These are phyloP conservation scores for Drosophila birchii DNA, from an alignment of 2,888 invertebrate genomes.

Conservation along the genomic window DNA sequence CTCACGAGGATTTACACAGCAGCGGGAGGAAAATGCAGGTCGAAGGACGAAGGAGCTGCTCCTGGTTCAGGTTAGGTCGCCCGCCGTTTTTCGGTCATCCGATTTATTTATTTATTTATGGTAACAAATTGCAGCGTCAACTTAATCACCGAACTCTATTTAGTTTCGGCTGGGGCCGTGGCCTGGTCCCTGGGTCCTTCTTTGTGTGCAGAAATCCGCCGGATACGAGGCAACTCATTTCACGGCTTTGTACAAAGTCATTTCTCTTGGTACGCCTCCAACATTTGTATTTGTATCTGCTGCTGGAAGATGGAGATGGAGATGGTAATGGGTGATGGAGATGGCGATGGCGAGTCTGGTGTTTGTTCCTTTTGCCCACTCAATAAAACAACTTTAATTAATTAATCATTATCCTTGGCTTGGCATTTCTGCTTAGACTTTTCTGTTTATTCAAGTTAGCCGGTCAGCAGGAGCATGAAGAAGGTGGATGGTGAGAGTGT, in stretches of 20 bases:
- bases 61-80: constrained; percentile 26
- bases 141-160: constrained; percentile 77
- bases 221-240: constrained; percentile 55
- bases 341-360: background rate
- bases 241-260: constrained; percentile 62
- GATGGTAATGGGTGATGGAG: background rate
- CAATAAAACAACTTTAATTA: constrained; percentile 76
- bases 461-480: constrained; percentile 3
- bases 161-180: constrained; percentile 50
- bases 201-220: constrained; percentile 26
- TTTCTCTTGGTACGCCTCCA: constrained; percentile 53
- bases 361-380: constrained; percentile 7
- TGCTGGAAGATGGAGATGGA: background rate
- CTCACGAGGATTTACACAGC: constrained; percentile 21
- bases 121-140: constrained; percentile 78
- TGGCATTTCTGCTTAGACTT: constrained; percentile 41
- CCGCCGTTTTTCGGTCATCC: constrained; percentile 60
- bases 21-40: constrained; percentile 38
- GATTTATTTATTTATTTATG: constrained; percentile 79
- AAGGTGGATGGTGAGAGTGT: constrained; percentile 1
- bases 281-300: constrained; percentile 20
- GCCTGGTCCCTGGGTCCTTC: background rate
- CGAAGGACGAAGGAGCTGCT: constrained; percentile 8
- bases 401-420: constrained; percentile 75
- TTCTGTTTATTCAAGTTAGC: constrained; percentile 59